Conservation (phyloP, 2,888 invertebrate genomes). For the Dendrolimus pini region DNA sequence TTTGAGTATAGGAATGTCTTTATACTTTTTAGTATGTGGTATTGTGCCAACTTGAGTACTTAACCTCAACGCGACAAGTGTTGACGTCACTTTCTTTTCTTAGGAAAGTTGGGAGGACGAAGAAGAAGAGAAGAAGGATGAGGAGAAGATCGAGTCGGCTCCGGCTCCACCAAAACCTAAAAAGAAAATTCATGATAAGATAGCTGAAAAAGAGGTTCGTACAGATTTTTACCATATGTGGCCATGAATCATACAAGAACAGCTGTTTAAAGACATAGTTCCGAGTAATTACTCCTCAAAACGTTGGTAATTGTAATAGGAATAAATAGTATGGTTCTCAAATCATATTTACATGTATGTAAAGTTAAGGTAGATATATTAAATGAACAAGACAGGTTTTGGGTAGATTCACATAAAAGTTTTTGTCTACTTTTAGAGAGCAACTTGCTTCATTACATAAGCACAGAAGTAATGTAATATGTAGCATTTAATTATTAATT, state of each 20-base stretch:
- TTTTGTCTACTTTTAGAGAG: no score
- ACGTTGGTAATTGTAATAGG: no score
- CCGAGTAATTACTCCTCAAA: no score
- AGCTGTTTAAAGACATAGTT: constrained; percentile 11
- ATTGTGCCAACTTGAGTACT: constrained; percentile 22
- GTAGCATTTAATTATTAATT: no score
- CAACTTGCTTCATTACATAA: no score
- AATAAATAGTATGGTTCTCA: no score
- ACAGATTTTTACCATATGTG: constrained; percentile 18
- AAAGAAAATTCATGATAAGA: constrained; percentile 85
- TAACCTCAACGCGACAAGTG: constrained; percentile 66
- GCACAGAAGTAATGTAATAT: no score
- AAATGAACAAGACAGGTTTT: no score
- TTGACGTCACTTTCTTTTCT: constrained; percentile 54
- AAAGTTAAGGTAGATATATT: no score
- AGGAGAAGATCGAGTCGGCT: constrained; percentile 78
- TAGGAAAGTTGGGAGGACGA: constrained; percentile 98
- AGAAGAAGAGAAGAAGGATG: constrained; percentile 88
- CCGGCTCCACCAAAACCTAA: constrained; percentile 81
- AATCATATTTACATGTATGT: no score
- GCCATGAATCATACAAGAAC: constrained; percentile 4
- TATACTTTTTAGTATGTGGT: constrained; percentile 12
- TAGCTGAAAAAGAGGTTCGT: constrained; percentile 91
- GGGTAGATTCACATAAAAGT: no score
- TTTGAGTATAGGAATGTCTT: constrained; percentile 13